Evolutionary conservation across 2,797 vertebrate genomes (phyloP).

Genomic region (Sebastes itinus): DNA sequence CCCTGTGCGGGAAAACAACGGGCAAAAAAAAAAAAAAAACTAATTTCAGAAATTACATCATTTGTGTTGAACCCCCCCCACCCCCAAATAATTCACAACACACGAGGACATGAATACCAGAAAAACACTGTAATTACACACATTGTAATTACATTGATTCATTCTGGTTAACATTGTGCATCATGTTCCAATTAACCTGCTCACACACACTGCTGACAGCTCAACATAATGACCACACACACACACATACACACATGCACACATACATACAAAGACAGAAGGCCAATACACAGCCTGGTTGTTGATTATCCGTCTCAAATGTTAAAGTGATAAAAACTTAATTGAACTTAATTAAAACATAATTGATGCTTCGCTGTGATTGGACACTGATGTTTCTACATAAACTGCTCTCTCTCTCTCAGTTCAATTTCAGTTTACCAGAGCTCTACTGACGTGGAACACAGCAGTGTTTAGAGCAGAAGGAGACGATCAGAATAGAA

Average conservation of each 20-base stretch:
- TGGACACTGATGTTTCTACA: slow-evolving; percentile 15
- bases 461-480: neutral
- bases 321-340: slow-evolving; percentile 66
- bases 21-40: too few species aligned
- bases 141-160: slow-evolving; percentile 65
- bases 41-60: neutral
- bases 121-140: slow-evolving; percentile 37
- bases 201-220: slow-evolving; percentile 30
- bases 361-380: slow-evolving; percentile 44
- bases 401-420: neutral
- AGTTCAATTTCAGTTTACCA: neutral
- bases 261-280: slow-evolving; percentile 12
- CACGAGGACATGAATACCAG: neutral
- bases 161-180: slow-evolving; percentile 56
- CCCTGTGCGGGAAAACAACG: neutral
- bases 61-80: neutral
- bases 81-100: neutral
- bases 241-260: neutral
- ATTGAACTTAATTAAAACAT: slow-evolving; percentile 69
- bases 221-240: slow-evolving; percentile 36
- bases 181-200: slow-evolving; percentile 65
- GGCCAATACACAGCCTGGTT: slow-evolving; percentile 1
- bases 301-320: slow-evolving; percentile 33
- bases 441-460: neutral
- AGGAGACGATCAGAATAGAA: neutral